These are phyloP conservation scores for Dyspetes luteomarginatus DNA, from an alignment of 2,888 invertebrate genomes.

Conservation along the genomic window DNA sequence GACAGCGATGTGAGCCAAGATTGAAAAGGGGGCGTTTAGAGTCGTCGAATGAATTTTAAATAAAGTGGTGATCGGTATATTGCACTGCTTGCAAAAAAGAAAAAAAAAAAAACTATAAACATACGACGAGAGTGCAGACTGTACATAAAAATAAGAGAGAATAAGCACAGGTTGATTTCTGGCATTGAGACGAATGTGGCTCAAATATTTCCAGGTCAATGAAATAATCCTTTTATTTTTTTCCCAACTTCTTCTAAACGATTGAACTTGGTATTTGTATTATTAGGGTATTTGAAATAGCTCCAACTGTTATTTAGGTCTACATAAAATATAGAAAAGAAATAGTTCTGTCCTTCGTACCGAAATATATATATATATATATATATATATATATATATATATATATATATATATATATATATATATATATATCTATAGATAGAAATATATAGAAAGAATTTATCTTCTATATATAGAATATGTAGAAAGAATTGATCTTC, in stretches of 20 bases:
- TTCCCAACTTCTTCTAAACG: background rate
- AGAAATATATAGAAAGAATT: too few species aligned
- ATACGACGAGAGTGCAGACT: background rate
- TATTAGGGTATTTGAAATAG: too few species aligned
- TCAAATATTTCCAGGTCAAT: slow-evolving; percentile 47
- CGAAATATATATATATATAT: too few species aligned
- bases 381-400: too few species aligned
- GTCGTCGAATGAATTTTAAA: background rate
- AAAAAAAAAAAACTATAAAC: background rate
- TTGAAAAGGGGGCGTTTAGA: background rate
- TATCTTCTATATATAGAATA: too few species aligned
- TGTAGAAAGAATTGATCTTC: too few species aligned
- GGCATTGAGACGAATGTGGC: slow-evolving; percentile 37
- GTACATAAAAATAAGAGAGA: slow-evolving; percentile 7
- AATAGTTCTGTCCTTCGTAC: too few species aligned
- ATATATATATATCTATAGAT: background rate
- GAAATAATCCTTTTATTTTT: slow-evolving; percentile 24
- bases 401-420: too few species aligned
- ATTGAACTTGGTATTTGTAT: too few species aligned
- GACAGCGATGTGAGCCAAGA: background rate
- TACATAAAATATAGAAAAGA: too few species aligned
- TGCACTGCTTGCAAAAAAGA: background rate
- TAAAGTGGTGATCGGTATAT: background rate
- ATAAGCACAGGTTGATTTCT: slow-evolving; percentile 4
- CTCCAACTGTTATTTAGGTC: too few species aligned